A percentile compares a stretch with the other conserved stretches of the same genome.
These are phyloP conservation scores for Sceliomorpha sp. DNA, from an alignment of 2,888 invertebrate species.

Conservation along the genomic window DNA sequence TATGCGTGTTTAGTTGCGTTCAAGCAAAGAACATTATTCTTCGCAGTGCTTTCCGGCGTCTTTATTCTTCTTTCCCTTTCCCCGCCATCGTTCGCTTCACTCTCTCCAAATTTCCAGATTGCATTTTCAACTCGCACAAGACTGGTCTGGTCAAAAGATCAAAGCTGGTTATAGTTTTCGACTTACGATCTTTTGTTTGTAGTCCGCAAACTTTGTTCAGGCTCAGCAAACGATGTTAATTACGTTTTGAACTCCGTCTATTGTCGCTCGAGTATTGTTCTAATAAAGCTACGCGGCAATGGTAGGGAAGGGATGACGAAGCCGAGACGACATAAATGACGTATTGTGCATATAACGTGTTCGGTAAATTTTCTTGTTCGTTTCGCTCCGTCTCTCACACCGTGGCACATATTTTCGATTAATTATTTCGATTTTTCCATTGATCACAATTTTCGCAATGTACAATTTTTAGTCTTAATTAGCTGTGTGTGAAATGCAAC, in stretches of 20 bases:
- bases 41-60: slow-evolving; percentile 12
- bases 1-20: slow-evolving; percentile 27
- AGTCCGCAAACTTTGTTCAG: slow-evolving; percentile 40
- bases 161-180: slow-evolving; percentile 50
- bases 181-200: slow-evolving; percentile 48
- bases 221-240: slow-evolving; percentile 47
- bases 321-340: slow-evolving; percentile 41
- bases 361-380: slow-evolving; percentile 25
- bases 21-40: slow-evolving; percentile 30
- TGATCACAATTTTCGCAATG: neutral
- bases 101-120: slow-evolving; percentile 29
- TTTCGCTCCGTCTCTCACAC: slow-evolving; percentile 2
- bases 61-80: slow-evolving; percentile 20
- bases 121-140: slow-evolving; percentile 15
- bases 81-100: slow-evolving; percentile 1
- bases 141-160: slow-evolving; percentile 44
- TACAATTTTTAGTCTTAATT: neutral
- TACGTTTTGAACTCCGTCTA: slow-evolving; percentile 45
- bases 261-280: slow-evolving; percentile 42
- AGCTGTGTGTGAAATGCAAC: too few relatives aligned
- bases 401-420: neutral
- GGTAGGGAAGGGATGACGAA: slow-evolving; percentile 28
- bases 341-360: slow-evolving; percentile 32
- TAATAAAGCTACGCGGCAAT: slow-evolving; percentile 35
- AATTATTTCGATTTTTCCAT: slow-evolving; percentile 1